phyloP scores from a whole-genome alignment of 2,797 vertebrate species.

The Rhinophrynus dorsalis region DNA sequence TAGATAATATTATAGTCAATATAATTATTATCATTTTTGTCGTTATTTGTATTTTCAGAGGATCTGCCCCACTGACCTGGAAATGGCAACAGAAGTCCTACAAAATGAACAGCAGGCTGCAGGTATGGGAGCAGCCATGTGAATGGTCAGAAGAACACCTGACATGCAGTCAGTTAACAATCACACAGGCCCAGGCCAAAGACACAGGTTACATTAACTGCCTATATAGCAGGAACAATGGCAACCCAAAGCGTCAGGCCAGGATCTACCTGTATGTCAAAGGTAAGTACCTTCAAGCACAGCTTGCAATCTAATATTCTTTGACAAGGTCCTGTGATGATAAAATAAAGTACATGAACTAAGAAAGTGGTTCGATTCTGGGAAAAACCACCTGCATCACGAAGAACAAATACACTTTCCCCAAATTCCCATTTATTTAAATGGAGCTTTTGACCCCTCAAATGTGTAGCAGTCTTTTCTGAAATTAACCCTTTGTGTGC shows the following conservation, averaged over 20 bases:
- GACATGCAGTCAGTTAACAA: slow-evolving; percentile 72
- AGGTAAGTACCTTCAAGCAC: slow-evolving; percentile 69
- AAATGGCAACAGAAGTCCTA: slow-evolving; percentile 52
- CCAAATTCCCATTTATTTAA: too few relatives aligned
- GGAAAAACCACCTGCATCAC: too few relatives aligned
- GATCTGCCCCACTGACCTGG: slow-evolving; percentile 71
- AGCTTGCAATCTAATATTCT: background rate
- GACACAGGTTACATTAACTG: slow-evolving; percentile 83
- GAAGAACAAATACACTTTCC: too few relatives aligned
- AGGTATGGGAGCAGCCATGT: slow-evolving; percentile 28
- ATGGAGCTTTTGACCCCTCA: too few relatives aligned
- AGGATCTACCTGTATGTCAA: slow-evolving; percentile 77
- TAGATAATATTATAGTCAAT: too few relatives aligned
- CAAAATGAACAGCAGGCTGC: slow-evolving; percentile 57
- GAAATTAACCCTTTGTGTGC: too few relatives aligned
- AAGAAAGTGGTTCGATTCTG: too few relatives aligned
- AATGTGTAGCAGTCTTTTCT: too few relatives aligned
- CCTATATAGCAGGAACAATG: slow-evolving; percentile 35
- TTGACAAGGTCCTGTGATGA: background rate
- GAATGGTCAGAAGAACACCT: slow-evolving; percentile 15
- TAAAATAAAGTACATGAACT: too few relatives aligned
- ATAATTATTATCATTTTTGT: too few relatives aligned
- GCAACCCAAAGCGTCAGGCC: slow-evolving; percentile 32
- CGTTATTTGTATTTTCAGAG: slow-evolving; percentile 65
- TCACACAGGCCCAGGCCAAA: slow-evolving; percentile 59